Conservation (phyloP, 2,113 vertebrate genomes). For the Bombycilla garrulus region DNA sequence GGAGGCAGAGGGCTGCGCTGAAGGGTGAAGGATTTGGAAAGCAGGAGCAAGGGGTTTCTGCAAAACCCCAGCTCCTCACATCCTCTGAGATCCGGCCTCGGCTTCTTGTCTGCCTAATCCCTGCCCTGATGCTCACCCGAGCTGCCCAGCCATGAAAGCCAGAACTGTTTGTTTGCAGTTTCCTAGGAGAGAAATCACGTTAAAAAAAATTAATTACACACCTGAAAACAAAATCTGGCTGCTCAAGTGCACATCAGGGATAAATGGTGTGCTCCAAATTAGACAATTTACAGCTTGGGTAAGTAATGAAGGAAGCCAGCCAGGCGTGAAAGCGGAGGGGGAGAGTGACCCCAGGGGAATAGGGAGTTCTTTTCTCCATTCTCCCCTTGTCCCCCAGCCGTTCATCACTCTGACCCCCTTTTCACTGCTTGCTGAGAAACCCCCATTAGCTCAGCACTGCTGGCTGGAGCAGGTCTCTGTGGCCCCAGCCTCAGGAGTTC, state of each 20-base stretch:
- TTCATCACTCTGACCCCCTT: background rate
- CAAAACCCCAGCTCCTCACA: background rate
- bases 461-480: background rate
- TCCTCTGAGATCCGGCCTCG: background rate
- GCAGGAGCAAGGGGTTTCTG: background rate
- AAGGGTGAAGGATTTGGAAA: background rate
- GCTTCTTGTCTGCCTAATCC: background rate
- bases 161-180: slow-evolving; percentile 61
- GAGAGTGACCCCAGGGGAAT: background rate
- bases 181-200: slow-evolving; percentile 68
- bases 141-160: background rate
- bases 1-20: background rate
- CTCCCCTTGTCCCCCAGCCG: rapidly evolving
- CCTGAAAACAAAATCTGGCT: slow-evolving; percentile 72
- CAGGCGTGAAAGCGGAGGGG: background rate
- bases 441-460: background rate
- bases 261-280: slow-evolving; percentile 64
- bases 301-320: slow-evolving; percentile 46
- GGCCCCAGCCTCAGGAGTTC: background rate
- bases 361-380: background rate
- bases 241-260: slow-evolving; percentile 69
- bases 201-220: slow-evolving; percentile 74
- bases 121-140: background rate
- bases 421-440: background rate
- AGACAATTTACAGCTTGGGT: slow-evolving; percentile 65